Conservation (phyloP, 2,888 invertebrate genomes). For the Alcis repandata region DNA sequence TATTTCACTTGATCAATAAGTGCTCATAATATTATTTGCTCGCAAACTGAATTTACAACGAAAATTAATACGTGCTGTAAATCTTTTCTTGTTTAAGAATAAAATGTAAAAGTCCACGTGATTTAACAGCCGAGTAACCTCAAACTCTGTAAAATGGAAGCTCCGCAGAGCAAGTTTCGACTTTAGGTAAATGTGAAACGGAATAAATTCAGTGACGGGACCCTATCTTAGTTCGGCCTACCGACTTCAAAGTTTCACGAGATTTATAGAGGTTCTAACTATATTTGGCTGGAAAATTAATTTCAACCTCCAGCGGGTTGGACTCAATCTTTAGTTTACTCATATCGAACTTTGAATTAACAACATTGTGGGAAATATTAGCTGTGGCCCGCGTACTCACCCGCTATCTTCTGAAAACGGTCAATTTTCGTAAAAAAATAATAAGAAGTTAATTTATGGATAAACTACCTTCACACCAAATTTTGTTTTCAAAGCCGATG, state of each 20-base stretch:
- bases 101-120: constrained; percentile 29
- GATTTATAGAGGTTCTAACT: constrained; percentile 60
- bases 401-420: too few species aligned
- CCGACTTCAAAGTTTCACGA: constrained; percentile 55
- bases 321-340: constrained; percentile 28
- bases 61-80: neutral
- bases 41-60: neutral
- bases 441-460: too few species aligned
- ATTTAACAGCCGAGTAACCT: constrained; percentile 39
- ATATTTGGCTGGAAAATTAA: constrained; percentile 61
- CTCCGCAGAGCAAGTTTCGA: constrained; percentile 51
- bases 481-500: too few species aligned
- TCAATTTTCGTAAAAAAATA: too few species aligned
- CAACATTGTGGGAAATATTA: neutral
- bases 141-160: constrained; percentile 48
- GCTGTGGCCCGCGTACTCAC: too few species aligned
- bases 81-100: neutral
- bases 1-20: neutral
- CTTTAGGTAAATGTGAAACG: constrained; percentile 45
- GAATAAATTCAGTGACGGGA: constrained; percentile 49
- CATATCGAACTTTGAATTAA: constrained; percentile 10
- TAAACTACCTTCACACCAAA: too few species aligned
- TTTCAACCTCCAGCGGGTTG: constrained; percentile 46
- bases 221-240: constrained; percentile 51
- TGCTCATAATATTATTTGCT: neutral